A percentile compares a stretch with the other conserved stretches of the same genome.
phyloP scores from a whole-genome alignment of 2,888 invertebrate genomes.

The Bimastos eiseni region DNA sequence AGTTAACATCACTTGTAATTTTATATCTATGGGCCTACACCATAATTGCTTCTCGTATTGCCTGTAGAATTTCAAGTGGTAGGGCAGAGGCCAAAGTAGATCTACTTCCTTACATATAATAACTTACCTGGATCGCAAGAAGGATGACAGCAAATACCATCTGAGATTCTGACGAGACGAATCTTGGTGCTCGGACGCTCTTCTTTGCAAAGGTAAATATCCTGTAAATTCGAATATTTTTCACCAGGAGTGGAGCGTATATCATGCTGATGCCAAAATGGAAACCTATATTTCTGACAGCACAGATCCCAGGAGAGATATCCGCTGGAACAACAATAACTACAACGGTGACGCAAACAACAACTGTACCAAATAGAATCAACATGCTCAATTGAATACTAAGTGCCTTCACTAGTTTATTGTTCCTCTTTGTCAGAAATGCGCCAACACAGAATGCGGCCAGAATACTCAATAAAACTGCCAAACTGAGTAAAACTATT shows the following conservation, averaged over 20 bases:
- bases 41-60: too few species aligned
- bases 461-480: constrained; percentile 26
- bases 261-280: constrained; percentile 36
- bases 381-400: constrained; percentile 36
- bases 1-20: too few species aligned
- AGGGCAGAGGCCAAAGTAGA: too few species aligned
- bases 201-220: constrained; percentile 47
- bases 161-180: constrained; percentile 32
- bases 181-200: constrained; percentile 32
- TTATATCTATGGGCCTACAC: too few species aligned
- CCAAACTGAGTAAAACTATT: constrained; percentile 25
- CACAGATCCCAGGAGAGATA: constrained; percentile 2
- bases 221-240: constrained; percentile 48
- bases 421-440: constrained; percentile 22
- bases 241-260: constrained; percentile 42
- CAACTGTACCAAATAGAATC: constrained; percentile 35
- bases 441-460: not conserved
- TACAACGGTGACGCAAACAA: constrained; percentile 27
- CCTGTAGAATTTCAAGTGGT: too few species aligned
- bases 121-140: not conserved
- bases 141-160: constrained; percentile 31
- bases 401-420: constrained; percentile 39
- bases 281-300: constrained; percentile 32
- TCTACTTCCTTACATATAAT: too few species aligned
- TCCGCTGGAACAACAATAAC: constrained; percentile 30